Base-by-base conservation (phyloP, 2,113 vertebrate species). In the Oncorhynchus keta region DNA sequence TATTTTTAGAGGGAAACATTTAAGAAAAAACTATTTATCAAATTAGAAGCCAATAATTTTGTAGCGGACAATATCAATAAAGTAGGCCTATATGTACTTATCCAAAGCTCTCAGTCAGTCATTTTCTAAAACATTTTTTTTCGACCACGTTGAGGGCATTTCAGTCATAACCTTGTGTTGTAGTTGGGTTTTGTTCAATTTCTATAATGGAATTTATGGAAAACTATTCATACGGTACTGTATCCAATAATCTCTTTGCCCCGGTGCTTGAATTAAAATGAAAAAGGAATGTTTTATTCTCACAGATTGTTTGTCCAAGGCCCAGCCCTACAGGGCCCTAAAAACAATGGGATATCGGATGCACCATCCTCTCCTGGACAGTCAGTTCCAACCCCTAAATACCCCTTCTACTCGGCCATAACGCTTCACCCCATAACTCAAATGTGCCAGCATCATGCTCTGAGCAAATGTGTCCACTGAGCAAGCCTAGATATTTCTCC, bases 1-100 rank as follows among this genome's bases (percentile, higher is more conserved):
- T 83, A 85, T 76, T 88, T 88, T 85, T 79, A 82, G 26, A 79
- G 28, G 48, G 49, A 64, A 67, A 18, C 68, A 70, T 72, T 70
- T 28, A 70, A 79, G 28, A 74, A 84, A 79, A 22, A 69, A 20
- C 61, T 18, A 61, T 72, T 78, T 39, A 26, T 83, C 65, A 73
- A 84, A 74, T 75, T 65, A 78, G 35, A 83, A 79, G 16, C 65
- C 24, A 45, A 83, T 57, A 68, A 72, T 76, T 81, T 64, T 71
- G 13, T 48, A 13, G 68, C 4, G 12, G 28, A 39, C 67, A 68
- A 68, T 45, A 20, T 39, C 30, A 68, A 68, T 18, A 68, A 35
- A 39, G 32, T 20, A 70, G 7, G 39, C 30, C 16, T 32, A 39
- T 62, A 22, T n/a, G 9, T 62, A 62, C n/a, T 35, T 9, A 30